Evolutionary conservation across 2,113 vertebrate species (phyloP).

Genomic region (Alethe castanea): DNA sequence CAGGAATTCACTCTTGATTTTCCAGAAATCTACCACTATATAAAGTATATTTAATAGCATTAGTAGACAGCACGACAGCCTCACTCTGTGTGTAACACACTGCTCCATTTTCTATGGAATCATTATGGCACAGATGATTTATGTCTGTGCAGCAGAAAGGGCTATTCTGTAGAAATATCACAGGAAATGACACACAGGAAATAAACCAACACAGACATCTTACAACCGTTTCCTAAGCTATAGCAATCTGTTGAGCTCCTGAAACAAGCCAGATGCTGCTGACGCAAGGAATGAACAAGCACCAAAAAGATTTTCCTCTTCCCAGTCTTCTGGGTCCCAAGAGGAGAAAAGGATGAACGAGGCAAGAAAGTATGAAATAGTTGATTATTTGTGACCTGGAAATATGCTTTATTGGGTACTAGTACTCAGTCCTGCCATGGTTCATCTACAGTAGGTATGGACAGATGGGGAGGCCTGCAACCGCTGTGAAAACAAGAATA

Average conservation of each 20-base stretch:
- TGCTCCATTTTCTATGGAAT: slow-evolving; percentile 19
- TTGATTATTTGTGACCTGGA: background rate
- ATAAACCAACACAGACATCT: slow-evolving; percentile 42
- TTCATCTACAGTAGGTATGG: background rate
- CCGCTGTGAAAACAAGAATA: background rate
- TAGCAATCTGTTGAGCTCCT: slow-evolving; percentile 22
- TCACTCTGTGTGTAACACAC: background rate
- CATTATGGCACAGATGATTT: slow-evolving; percentile 5
- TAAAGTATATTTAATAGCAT: slow-evolving; percentile 22
- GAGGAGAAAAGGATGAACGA: background rate
- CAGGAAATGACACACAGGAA: slow-evolving; percentile 60
- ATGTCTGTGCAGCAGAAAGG: slow-evolving; percentile 14
- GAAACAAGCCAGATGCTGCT: slow-evolving; percentile 57
- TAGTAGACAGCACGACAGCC: background rate
- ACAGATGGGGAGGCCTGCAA: background rate
- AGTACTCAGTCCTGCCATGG: background rate
- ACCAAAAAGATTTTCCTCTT: background rate
- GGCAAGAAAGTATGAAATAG: background rate
- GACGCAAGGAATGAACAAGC: background rate
- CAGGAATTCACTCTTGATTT: background rate
- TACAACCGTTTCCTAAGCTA: slow-evolving; percentile 37
- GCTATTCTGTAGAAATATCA: slow-evolving; percentile 51
- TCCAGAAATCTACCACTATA: background rate
- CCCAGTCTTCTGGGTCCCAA: background rate
- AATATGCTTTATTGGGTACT: background rate